Evolutionary conservation across 53 echinoderm and acorn worm genomes (phyloP).

Genomic region (Temnopleurus reevesii): DNA sequence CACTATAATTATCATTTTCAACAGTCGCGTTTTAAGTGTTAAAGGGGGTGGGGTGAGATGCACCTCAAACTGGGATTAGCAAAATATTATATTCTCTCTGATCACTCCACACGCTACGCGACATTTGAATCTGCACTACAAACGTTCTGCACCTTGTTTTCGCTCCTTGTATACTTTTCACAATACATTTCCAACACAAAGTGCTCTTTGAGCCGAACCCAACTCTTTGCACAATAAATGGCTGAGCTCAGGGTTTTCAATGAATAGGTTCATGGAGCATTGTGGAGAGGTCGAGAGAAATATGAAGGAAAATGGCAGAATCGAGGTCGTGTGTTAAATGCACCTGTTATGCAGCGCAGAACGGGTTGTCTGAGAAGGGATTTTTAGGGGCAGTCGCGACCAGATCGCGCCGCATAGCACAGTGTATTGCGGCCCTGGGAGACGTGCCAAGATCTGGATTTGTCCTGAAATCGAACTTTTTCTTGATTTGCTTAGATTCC

Average conservation of each 20-base stretch:
- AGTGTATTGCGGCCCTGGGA: conserved; percentile 3
- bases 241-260: conserved; percentile 15
- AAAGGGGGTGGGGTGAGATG: too few species aligned
- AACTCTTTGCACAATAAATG: background rate
- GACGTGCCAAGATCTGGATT: background rate
- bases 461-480: too few species aligned
- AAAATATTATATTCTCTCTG: too few species aligned
- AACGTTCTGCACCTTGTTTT: too few species aligned
- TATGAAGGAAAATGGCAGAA: conserved; percentile 10
- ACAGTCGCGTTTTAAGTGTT: too few species aligned
- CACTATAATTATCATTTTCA: too few species aligned
- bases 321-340: conserved; percentile 1
- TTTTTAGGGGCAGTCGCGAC: background rate
- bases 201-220: background rate
- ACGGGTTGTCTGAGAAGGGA: conserved; percentile 9
- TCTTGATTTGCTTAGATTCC: too few species aligned
- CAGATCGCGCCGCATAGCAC: background rate
- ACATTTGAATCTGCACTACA: too few species aligned
- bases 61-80: too few species aligned
- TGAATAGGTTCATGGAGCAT: conserved; percentile 36
- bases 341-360: conserved; percentile 33
- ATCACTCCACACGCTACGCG: too few species aligned
- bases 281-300: conserved; percentile 18
- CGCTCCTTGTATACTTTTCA: background rate
- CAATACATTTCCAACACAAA: background rate